phyloP scores from a whole-genome alignment of 2,888 invertebrate species.

The Rhyacophila evoluta region DNA sequence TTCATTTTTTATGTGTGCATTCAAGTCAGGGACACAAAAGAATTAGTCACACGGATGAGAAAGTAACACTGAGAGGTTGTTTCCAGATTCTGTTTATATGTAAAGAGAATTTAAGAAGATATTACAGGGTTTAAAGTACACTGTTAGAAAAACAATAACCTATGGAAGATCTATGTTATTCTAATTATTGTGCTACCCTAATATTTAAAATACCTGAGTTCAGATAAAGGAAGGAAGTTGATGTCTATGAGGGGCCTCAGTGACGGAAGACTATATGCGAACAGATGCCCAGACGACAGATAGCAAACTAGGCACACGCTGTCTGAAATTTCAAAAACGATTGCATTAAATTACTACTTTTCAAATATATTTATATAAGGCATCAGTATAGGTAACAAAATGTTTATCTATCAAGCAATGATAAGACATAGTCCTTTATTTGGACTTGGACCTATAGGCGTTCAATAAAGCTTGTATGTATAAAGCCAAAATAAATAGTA shows the following conservation, averaged over 20 bases:
- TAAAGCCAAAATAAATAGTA: too few species aligned
- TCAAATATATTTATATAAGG: too few species aligned
- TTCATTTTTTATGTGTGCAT: neutral
- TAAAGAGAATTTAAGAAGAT: neutral
- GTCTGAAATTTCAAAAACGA: constrained; percentile 73
- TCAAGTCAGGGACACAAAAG: neutral
- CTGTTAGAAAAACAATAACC: neutral
- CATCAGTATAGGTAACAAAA: too few species aligned
- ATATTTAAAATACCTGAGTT: constrained; percentile 82
- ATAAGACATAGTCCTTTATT: too few species aligned
- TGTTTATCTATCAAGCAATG: too few species aligned
- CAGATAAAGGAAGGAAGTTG: constrained; percentile 93
- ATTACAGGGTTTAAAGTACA: neutral
- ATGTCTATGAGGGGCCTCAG: constrained; percentile 92
- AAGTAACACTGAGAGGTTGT: neutral
- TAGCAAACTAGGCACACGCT: constrained; percentile 95
- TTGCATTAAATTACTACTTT: too few species aligned
- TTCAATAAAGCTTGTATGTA: too few species aligned
- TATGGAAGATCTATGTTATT: constrained; percentile 18
- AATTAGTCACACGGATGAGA: neutral
- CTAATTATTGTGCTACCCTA: neutral
- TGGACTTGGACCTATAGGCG: too few species aligned
- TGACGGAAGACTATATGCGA: constrained; percentile 95
- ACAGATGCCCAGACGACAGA: constrained; percentile 93
- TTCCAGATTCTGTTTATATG: neutral